Evolutionary conservation across 2,888 invertebrate species (phyloP).

Genomic region (Hyposoter dolosus): DNA sequence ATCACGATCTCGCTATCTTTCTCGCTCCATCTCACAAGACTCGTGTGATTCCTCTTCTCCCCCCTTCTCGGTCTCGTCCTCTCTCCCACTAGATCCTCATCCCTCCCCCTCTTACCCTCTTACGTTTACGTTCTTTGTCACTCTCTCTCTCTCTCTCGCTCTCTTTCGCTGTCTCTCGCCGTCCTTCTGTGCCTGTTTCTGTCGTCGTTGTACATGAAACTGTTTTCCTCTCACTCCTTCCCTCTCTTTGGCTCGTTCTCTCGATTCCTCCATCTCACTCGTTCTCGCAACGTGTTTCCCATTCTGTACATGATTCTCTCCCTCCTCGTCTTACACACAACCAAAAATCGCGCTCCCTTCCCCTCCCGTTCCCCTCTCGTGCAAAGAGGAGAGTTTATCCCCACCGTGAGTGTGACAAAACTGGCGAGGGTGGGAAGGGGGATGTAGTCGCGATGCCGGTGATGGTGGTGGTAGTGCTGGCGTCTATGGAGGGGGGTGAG

Average conservation of each 20-base stretch:
- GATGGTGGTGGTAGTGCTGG: constrained; percentile 21
- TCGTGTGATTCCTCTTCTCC: constrained; percentile 55
- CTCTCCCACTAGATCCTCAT: constrained; percentile 50
- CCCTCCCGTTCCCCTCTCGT: constrained; percentile 7
- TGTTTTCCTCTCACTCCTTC: constrained; percentile 65
- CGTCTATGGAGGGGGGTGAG: constrained; percentile 44
- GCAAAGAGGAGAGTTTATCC: constrained; percentile 74
- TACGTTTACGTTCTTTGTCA: constrained; percentile 55
- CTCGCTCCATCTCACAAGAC: constrained; percentile 48
- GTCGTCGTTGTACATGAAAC: constrained; percentile 69
- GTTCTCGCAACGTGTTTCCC: constrained; percentile 55
- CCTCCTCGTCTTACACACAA: constrained; percentile 58
- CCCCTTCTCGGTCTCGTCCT: constrained; percentile 32
- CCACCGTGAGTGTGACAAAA: constrained; percentile 81
- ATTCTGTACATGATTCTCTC: constrained; percentile 53
- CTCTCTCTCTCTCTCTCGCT: constrained; percentile 61
- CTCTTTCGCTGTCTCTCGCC: constrained; percentile 63
- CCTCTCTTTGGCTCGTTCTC: background rate
- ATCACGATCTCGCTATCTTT: constrained; percentile 45
- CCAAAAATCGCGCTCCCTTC: constrained; percentile 27
- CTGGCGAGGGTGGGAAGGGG: constrained; percentile 74
- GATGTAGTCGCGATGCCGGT: constrained; percentile 71
- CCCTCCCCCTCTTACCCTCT: constrained; percentile 38
- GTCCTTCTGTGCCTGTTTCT: constrained; percentile 57
- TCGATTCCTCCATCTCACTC: background rate